Percentiles rank a stretch among this genome's conserved stretches.
phyloP scores from a whole-genome alignment of 1,140 invertebrate species.

The Portunus trituberculatus region DNA sequence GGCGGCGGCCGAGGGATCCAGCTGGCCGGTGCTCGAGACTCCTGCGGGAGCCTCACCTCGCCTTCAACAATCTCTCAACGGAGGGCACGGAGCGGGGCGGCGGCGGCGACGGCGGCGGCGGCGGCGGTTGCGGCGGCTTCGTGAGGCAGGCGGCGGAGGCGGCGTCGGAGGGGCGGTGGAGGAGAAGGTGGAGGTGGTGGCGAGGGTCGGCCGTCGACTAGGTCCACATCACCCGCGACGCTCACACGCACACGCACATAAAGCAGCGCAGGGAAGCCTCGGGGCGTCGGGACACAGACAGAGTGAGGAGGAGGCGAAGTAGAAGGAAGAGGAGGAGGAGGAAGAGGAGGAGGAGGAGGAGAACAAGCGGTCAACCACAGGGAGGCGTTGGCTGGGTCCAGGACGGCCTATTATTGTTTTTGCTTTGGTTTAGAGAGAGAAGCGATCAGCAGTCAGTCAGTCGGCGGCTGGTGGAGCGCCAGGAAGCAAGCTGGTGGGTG shows the following conservation, averaged over 20 bases:
- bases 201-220: conserved; percentile 19
- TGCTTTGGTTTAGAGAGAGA: background rate
- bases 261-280: conserved; percentile 61
- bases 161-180: conserved; percentile 29
- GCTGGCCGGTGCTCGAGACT: conserved; percentile 68
- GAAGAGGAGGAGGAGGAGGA: background rate
- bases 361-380: background rate
- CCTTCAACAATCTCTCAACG: conserved; percentile 42
- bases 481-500: conserved; percentile 75
- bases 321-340: background rate
- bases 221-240: conserved; percentile 73
- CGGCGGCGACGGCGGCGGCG: conserved; percentile 51
- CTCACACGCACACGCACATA: conserved; percentile 71
- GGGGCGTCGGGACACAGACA: conserved; percentile 47
- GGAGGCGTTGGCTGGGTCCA: conserved; percentile 45
- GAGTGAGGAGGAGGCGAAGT: background rate
- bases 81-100: background rate
- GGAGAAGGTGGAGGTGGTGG: conserved; percentile 45
- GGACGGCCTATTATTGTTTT: conserved; percentile 58
- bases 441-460: conserved; percentile 50
- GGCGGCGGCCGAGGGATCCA: conserved; percentile 75
- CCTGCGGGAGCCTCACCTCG: conserved; percentile 68
- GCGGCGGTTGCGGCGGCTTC: conserved; percentile 33
- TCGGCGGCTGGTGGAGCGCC: conserved; percentile 34
- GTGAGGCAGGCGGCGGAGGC: conserved; percentile 25